Conservation (phyloP, 2,797 vertebrate genomes). For the Neostethus bicornis region DNA sequence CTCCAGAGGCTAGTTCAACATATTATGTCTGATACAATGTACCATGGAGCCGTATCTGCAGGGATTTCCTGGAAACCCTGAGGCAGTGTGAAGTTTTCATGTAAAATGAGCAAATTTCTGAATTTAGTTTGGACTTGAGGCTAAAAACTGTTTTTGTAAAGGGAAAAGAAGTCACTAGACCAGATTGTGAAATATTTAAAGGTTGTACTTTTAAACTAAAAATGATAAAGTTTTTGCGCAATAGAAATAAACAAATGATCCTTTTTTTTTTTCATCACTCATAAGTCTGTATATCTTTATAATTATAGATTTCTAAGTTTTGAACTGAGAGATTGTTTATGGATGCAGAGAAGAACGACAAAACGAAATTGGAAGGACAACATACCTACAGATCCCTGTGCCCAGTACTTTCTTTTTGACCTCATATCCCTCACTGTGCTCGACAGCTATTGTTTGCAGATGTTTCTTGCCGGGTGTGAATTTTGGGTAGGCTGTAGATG, state of each 20-base stretch:
- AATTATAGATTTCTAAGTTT: background rate
- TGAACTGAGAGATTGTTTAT: no score
- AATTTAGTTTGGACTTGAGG: slow-evolving; percentile 23
- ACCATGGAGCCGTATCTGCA: slow-evolving; percentile 23
- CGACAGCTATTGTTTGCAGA: slow-evolving; percentile 35
- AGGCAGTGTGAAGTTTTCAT: slow-evolving; percentile 32
- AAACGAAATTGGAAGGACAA: no score
- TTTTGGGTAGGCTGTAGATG: slow-evolving; percentile 20
- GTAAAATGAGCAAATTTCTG: slow-evolving; percentile 31
- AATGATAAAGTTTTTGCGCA: background rate
- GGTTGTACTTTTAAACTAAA: background rate
- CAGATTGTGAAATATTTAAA: no score
- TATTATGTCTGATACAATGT: slow-evolving; percentile 31
- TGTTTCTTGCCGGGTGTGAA: slow-evolving; percentile 10
- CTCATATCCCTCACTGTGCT: background rate
- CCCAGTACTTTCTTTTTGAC: background rate
- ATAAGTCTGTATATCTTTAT: background rate
- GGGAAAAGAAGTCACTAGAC: background rate
- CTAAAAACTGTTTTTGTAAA: background rate
- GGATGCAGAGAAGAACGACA: no score
- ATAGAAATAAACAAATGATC: background rate
- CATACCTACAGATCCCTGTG: no score
- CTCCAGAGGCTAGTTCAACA: slow-evolving; percentile 39
- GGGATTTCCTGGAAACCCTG: slow-evolving; percentile 26
- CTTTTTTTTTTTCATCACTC: background rate